Conservation (phyloP, 1,140 invertebrate genomes). For the Leguminivora glycinivorella region DNA sequence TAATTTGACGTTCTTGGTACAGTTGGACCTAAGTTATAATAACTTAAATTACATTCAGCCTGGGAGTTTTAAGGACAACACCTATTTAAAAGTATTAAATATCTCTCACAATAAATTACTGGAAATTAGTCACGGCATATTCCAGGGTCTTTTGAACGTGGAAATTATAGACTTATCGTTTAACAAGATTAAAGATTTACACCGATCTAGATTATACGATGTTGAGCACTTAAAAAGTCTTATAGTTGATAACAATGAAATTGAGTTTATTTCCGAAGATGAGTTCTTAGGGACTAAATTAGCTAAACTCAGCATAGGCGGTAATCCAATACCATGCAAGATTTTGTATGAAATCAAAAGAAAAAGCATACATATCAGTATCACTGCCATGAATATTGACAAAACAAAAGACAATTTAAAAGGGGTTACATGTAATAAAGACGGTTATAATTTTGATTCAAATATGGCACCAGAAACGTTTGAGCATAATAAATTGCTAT, state of each 20-base stretch:
- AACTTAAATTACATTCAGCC: constrained; percentile 40
- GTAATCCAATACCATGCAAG: constrained; percentile 46
- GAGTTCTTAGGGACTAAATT: background rate
- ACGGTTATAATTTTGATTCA: background rate
- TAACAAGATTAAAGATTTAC: constrained; percentile 39
- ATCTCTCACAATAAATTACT: constrained; percentile 46
- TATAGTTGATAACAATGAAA: constrained; percentile 42
- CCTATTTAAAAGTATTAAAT: constrained; percentile 38
- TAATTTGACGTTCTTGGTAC: constrained; percentile 33
- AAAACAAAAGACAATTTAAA: constrained; percentile 44
- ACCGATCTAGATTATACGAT: constrained; percentile 39
- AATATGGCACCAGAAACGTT: background rate
- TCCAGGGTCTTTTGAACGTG: constrained; percentile 37
- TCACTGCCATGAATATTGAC: constrained; percentile 44
- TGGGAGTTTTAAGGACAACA: constrained; percentile 42
- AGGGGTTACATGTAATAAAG: constrained; percentile 46
- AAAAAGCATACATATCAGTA: constrained; percentile 20
- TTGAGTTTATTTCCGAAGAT: constrained; percentile 23
- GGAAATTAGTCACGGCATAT: constrained; percentile 40
- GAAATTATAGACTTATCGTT: constrained; percentile 41
- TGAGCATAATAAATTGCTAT: constrained; percentile 22
- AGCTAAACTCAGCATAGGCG: constrained; percentile 40
- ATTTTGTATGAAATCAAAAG: constrained; percentile 37
- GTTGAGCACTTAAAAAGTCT: constrained; percentile 33
- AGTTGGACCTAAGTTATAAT: constrained; percentile 53